These are phyloP conservation scores for Azorinus chamasolen DNA, from an alignment of 2,888 invertebrate species.

Conservation along the genomic window DNA sequence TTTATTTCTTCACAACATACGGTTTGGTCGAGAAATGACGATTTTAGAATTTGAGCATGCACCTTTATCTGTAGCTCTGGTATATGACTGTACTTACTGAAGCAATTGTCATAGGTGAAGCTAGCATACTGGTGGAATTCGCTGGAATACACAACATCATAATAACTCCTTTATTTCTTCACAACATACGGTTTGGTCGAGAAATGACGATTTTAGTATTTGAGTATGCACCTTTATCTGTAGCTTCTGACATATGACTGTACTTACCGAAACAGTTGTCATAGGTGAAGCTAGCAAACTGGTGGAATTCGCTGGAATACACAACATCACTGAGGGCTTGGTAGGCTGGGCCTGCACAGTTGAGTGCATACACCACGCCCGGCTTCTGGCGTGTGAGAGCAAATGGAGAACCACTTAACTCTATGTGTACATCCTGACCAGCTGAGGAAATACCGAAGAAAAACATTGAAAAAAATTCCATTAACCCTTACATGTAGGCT, in stretches of 20 bases:
- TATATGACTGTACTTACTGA: slow-evolving; percentile 10
- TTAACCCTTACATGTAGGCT: too few species aligned
- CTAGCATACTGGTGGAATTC: slow-evolving; percentile 73
- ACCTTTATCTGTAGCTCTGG: too few species aligned
- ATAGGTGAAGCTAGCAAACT: slow-evolving; percentile 66
- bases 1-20: too few species aligned
- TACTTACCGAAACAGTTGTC: slow-evolving; percentile 29
- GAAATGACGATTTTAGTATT: too few species aligned
- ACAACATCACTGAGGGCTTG: slow-evolving; percentile 71
- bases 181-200: too few species aligned
- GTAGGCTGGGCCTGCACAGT: slow-evolving; percentile 72
- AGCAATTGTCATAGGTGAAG: slow-evolving; percentile 46
- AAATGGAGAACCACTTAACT: slow-evolving; percentile 71
- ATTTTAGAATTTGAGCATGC: too few species aligned
- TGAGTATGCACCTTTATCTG: too few species aligned
- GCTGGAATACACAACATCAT: slow-evolving; percentile 73
- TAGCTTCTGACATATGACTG: too few species aligned
- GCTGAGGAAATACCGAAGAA: slow-evolving; percentile 26
- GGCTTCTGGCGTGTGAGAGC: slow-evolving; percentile 68
- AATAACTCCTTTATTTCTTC: too few species aligned
- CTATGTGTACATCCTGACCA: slow-evolving; percentile 61
- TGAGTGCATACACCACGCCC: slow-evolving; percentile 73
- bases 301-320: slow-evolving; percentile 74
- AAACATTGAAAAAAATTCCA: not conserved
- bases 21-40: too few species aligned